Evolutionary conservation across 2,113 vertebrate species (phyloP).

Genomic region (Antechinus stuartii): DNA sequence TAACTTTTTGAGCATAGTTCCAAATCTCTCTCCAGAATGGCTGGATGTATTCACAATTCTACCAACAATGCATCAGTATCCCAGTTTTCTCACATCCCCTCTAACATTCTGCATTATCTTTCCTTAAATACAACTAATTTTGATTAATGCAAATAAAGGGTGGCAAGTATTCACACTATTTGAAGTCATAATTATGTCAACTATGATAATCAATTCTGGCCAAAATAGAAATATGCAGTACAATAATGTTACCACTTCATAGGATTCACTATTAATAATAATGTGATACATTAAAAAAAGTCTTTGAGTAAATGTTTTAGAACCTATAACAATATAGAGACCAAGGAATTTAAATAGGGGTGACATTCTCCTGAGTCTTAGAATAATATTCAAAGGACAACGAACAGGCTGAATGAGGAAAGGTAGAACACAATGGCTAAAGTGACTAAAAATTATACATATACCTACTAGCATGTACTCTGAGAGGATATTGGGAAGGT

Average conservation of each 20-base stretch:
- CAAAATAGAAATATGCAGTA: neutral
- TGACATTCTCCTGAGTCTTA: neutral
- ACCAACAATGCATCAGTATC: too few relatives aligned
- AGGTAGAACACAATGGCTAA: neutral
- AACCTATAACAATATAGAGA: neutral
- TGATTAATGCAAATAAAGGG: too few relatives aligned
- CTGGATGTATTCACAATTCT: too few relatives aligned
- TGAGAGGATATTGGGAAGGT: neutral
- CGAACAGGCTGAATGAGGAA: neutral
- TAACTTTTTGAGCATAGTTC: too few relatives aligned
- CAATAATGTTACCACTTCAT: neutral
- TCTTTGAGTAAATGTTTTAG: neutral
- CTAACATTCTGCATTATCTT: too few relatives aligned
- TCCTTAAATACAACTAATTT: too few relatives aligned
- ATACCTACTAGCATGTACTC: neutral
- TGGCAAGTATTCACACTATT: too few relatives aligned
- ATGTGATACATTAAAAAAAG: neutral
- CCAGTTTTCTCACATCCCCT: too few relatives aligned
- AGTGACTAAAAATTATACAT: neutral
- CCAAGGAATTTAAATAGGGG: neutral
- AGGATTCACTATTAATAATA: neutral
- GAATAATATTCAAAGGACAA: neutral
- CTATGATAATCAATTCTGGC: too few relatives aligned
- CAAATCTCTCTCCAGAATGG: too few relatives aligned
- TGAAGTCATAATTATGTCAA: too few relatives aligned